These are phyloP conservation scores for Temnothorax ravouxi DNA, from an alignment of 2,888 invertebrate genomes.

Conservation along the genomic window DNA sequence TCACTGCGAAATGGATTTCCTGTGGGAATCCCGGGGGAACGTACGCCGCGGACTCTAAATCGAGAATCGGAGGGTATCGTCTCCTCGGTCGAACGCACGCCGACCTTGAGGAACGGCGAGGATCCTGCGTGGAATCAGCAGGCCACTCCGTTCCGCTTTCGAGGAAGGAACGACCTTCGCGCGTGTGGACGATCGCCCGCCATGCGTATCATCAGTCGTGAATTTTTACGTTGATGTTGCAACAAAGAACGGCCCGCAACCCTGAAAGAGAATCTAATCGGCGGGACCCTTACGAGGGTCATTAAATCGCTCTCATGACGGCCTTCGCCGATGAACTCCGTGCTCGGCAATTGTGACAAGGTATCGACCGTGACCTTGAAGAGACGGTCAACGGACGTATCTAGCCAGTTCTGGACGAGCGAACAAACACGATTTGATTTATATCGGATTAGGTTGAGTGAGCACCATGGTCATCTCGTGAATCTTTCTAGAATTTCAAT, in stretches of 20 bases:
- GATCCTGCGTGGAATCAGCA: slow-evolving; percentile 51
- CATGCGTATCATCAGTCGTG: slow-evolving; percentile 43
- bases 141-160: slow-evolving; percentile 63
- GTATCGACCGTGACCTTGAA: slow-evolving; percentile 61
- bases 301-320: slow-evolving; percentile 5
- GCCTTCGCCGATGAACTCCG: slow-evolving; percentile 32
- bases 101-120: slow-evolving; percentile 59
- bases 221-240: slow-evolving; percentile 49
- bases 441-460: neutral
- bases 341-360: slow-evolving; percentile 2
- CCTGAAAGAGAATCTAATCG: slow-evolving; percentile 24
- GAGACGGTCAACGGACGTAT: neutral
- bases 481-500: neutral
- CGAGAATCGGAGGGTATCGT: neutral
- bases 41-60: neutral
- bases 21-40: slow-evolving; percentile 19
- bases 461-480: neutral
- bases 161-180: slow-evolving; percentile 65
- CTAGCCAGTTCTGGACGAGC: slow-evolving; percentile 12
- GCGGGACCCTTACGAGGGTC: slow-evolving; percentile 21
- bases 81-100: neutral
- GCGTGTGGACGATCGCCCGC: slow-evolving; percentile 51
- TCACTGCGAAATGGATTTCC: neutral
- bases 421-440: slow-evolving; percentile 27
- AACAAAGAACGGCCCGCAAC: slow-evolving; percentile 60